Conservation (phyloP, 1,140 invertebrate species). For the Brachionus asplanchnoidis region DNA sequence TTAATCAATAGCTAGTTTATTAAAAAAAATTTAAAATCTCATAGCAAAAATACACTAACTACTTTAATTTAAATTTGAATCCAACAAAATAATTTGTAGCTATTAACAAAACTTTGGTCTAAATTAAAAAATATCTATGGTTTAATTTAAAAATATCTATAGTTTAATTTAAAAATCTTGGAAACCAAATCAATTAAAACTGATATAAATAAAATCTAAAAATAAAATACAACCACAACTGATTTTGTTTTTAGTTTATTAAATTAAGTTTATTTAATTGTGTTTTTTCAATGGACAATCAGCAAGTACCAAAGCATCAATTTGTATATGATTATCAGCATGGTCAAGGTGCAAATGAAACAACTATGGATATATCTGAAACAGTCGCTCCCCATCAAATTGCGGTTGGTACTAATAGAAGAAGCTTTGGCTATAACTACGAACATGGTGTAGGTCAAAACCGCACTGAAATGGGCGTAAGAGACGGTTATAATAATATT, state of each 20-base stretch:
- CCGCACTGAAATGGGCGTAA: neutral
- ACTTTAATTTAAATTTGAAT: too few species aligned
- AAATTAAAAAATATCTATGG: neutral
- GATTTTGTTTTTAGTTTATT: neutral
- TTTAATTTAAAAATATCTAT: neutral
- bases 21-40: too few species aligned
- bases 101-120: neutral
- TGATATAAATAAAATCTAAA: neutral
- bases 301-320: neutral
- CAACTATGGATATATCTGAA: neutral
- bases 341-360: neutral
- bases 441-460: neutral
- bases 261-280: neutral
- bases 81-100: neutral
- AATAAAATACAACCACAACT: neutral
- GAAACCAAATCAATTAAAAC: neutral
- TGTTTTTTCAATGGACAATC: constrained; percentile 7
- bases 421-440: neutral
- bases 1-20: neutral
- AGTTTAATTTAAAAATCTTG: neutral
- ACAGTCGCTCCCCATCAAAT: neutral
- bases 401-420: neutral
- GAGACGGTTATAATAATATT: neutral
- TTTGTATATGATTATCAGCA: neutral
- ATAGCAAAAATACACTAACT: too few species aligned